Evolutionary conservation across 2,797 vertebrate genomes (phyloP), one percentile per base, ranked within the genome.

Genomic region (Neosalanx taihuensis): DNA sequence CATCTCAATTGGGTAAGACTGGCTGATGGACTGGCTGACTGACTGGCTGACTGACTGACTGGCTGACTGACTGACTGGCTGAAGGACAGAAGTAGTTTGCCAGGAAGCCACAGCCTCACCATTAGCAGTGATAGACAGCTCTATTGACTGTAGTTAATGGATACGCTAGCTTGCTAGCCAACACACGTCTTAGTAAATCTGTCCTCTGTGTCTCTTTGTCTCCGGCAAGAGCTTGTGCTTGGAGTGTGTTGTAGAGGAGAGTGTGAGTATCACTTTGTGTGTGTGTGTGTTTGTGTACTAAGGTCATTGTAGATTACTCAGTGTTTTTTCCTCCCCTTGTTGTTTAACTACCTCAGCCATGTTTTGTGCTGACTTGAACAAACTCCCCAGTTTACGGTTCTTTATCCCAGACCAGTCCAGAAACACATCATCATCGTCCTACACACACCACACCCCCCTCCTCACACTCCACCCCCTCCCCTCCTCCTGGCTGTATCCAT

Each of bases 21-120:
- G 37, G 3, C 37, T n/a, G n/a, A n/a, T n/a, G n/a, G n/a, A n/a
- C n/a, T n/a, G n/a, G n/a, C n/a, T n/a, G n/a, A n/a, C n/a, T n/a
- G n/a, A n/a, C n/a, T n/a, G n/a, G n/a, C n/a, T n/a, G n/a, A n/a
- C n/a, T n/a, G n/a, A n/a, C n/a, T n/a, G n/a, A n/a, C n/a, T n/a
- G n/a, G n/a, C n/a, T 41, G 10, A 10, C 37, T 41, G 37, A 41
- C 37, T 17, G 59, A 12, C 9, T 76, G 65, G 30, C 4, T 78
- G 81, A 87, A 89, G 86, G 87, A 85, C 79, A 57, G 80, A 81
- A 74, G 76, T 41, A n/a, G 69, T 1, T 73, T 81, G 85, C 84
- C 89, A 89, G 71, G 85, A 76, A 83, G 79, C 83, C 81, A 83
- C 72, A 78, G 69, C 76, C 67, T 87, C 70, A 76, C 76, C 77